Percentiles rank a stretch among this genome's conserved stretches.
Conservation (phyloP, 2,113 vertebrate genomes). For the Lynx canadensis region DNA sequence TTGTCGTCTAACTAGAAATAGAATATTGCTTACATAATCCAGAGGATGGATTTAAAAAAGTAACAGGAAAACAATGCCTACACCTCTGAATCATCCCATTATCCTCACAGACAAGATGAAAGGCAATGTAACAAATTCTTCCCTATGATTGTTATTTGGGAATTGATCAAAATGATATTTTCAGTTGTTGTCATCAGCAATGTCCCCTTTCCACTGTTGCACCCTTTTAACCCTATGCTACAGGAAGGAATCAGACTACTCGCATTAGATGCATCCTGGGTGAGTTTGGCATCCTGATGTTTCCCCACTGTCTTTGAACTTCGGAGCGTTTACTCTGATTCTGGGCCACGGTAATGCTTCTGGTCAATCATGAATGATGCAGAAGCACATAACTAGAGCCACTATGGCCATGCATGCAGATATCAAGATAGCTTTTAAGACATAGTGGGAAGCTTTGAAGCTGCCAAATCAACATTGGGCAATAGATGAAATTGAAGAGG, state of each 20-base stretch:
- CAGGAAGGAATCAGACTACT: neutral
- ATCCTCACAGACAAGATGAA: too few relatives aligned
- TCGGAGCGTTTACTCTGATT: neutral
- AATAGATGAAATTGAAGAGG: constrained; percentile 80
- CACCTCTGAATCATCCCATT: too few relatives aligned
- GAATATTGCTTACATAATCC: too few relatives aligned
- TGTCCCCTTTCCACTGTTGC: neutral
- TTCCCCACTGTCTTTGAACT: neutral
- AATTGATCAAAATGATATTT: neutral
- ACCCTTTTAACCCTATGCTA: neutral
- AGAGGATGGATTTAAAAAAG: too few relatives aligned
- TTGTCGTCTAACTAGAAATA: too few relatives aligned
- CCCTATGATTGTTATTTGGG: neutral
- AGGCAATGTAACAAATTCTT: too few relatives aligned
- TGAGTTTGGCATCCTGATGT: neutral
- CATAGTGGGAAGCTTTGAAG: neutral
- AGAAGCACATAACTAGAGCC: neutral
- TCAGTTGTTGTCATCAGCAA: neutral
- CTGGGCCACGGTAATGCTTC: neutral
- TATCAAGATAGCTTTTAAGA: neutral
- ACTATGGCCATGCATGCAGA: neutral
- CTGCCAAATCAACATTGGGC: neutral
- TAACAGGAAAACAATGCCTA: too few relatives aligned
- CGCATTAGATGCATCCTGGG: neutral
- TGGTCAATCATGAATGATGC: neutral